Percentiles rank a stretch among this genome's conserved stretches.
phyloP scores from a whole-genome alignment of 2,113 vertebrate species.

The Brachyhypopomus gauderio region DNA sequence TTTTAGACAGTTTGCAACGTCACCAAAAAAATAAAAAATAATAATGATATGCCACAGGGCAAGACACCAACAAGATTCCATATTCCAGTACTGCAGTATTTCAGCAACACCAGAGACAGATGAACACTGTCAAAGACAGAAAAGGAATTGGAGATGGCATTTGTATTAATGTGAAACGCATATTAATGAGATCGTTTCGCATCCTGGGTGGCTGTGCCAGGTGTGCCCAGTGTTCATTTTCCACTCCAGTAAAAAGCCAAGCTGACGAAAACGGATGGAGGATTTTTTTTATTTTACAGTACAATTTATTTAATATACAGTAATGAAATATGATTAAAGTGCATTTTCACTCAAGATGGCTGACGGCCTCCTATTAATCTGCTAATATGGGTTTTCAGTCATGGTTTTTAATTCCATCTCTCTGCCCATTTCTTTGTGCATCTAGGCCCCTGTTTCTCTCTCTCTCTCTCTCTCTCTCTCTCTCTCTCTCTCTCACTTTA shows the following conservation, averaged over 20 bases:
- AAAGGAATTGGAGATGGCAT: conserved; percentile 8
- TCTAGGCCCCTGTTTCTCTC: no score
- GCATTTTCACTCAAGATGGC: conserved; percentile 30
- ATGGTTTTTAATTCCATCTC: no score
- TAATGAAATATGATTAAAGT: conserved; percentile 32
- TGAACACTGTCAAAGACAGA: conserved; percentile 5
- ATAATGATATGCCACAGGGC: no score
- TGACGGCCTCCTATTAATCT: conserved; percentile 21
- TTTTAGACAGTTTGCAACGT: no score
- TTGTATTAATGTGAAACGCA: conserved; percentile 41
- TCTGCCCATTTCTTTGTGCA: no score
- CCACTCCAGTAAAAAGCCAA: conserved; percentile 48
- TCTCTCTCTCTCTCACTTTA: neutral
- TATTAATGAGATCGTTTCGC: conserved; percentile 40
- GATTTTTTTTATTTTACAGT: conserved; percentile 36
- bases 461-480: neutral
- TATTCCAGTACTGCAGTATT: no score
- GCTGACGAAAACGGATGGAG: conserved; percentile 51
- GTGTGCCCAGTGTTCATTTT: conserved; percentile 51
- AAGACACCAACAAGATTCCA: no score
- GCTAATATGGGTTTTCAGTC: neutral
- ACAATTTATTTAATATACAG: conserved; percentile 44
- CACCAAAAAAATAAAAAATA: no score
- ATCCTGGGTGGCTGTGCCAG: conserved; percentile 31
- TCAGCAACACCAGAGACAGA: no score